Evolutionary conservation across 2,797 vertebrate species (phyloP).

Genomic region (Melanotaenia nigrans): DNA sequence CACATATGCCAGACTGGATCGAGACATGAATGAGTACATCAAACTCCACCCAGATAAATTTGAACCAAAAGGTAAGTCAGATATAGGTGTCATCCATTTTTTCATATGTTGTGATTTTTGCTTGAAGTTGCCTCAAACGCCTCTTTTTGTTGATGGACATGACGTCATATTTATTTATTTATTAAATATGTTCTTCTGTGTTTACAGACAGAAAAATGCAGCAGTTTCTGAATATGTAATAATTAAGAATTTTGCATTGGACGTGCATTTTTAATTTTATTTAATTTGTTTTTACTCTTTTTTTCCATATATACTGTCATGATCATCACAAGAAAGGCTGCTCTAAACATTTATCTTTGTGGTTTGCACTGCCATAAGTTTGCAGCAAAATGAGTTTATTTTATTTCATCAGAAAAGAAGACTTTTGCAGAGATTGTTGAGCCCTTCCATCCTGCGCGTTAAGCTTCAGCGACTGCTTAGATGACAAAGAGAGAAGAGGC

Average conservation of each 20-base stretch:
- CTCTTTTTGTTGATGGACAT: background rate
- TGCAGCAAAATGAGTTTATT: constrained; percentile 12
- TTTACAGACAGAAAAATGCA: background rate
- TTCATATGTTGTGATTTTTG: background rate
- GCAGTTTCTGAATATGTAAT: too few species aligned
- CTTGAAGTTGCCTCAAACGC: background rate
- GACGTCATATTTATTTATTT: background rate
- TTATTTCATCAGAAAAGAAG: constrained; percentile 82
- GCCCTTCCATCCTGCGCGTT: constrained; percentile 88
- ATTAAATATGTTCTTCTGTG: background rate
- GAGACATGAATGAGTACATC: constrained; percentile 87
- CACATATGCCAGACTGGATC: constrained; percentile 80
- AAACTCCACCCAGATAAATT: constrained; percentile 85
- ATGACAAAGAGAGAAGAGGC: constrained; percentile 1
- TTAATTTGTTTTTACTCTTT: background rate
- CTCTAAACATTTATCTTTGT: background rate
- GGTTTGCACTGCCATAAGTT: background rate
- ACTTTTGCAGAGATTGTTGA: constrained; percentile 86
- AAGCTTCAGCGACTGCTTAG: constrained; percentile 51
- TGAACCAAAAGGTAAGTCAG: constrained; percentile 74
- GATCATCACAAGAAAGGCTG: background rate
- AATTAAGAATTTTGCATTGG: background rate
- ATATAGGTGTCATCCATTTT: background rate
- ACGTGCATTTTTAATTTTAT: background rate
- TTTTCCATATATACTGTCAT: too few species aligned